phyloP scores from a whole-genome alignment of 2,888 invertebrate species.

The Orthosia gothica region DNA sequence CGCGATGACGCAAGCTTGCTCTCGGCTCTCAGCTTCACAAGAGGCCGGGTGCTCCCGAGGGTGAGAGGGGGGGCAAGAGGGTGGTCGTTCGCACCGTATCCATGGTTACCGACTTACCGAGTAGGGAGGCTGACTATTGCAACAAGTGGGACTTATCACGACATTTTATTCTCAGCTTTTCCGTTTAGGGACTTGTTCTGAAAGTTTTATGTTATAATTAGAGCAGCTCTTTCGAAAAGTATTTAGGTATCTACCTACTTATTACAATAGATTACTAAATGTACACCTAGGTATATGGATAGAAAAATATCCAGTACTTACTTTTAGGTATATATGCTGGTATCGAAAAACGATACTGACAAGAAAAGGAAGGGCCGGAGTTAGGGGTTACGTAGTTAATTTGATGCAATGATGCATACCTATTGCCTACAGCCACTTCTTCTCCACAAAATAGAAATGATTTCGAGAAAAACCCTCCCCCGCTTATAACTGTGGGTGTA shows the following conservation, averaged over 20 bases:
- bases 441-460: slow-evolving; percentile 1
- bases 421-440: slow-evolving; percentile 15
- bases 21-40: slow-evolving; percentile 82
- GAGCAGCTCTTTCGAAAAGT: background rate
- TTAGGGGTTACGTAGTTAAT: background rate
- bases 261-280: background rate
- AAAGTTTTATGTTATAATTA: slow-evolving; percentile 25
- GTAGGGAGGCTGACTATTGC: slow-evolving; percentile 77
- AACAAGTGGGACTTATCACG: slow-evolving; percentile 82
- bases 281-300: background rate
- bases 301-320: background rate
- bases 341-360: background rate
- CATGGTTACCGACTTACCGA: slow-evolving; percentile 75
- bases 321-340: background rate
- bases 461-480: background rate
- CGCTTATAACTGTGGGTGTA: background rate
- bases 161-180: slow-evolving; percentile 64
- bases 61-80: slow-evolving; percentile 59
- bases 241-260: background rate
- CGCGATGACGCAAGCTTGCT: slow-evolving; percentile 80
- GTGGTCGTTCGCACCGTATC: slow-evolving; percentile 75
- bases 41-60: slow-evolving; percentile 65
- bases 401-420: background rate
- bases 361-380: background rate
- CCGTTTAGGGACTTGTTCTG: slow-evolving; percentile 30